Conservation (phyloP, 2,797 vertebrate genomes). For the Macropus fuliginosus region DNA sequence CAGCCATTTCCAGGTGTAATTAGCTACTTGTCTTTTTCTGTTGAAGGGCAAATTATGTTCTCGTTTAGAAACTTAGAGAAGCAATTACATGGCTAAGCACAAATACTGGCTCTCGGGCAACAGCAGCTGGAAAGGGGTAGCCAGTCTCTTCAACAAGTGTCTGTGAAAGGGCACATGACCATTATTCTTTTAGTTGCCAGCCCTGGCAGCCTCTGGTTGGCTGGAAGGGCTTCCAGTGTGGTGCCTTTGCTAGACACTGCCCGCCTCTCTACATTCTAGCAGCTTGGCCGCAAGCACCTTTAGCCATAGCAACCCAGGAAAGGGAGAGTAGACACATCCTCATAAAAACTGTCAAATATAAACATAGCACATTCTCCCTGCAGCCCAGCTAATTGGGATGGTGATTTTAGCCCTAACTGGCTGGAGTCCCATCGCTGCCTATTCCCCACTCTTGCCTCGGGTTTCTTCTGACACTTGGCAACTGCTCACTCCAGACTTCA, state of each 20-base stretch:
- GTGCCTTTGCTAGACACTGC: background rate
- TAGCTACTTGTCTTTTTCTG: conserved; percentile 39
- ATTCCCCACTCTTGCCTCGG: background rate
- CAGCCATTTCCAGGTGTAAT: conserved; percentile 36
- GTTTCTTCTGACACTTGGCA: conserved; percentile 1
- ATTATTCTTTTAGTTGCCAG: background rate
- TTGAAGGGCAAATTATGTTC: conserved; percentile 20
- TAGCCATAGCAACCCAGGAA: background rate
- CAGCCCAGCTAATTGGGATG: background rate
- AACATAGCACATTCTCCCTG: background rate
- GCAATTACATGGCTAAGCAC: background rate
- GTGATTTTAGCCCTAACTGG: background rate
- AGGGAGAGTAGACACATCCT: background rate
- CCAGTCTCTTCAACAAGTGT: background rate
- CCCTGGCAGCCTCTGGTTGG: background rate
- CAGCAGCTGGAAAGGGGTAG: background rate
- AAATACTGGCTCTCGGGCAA: background rate
- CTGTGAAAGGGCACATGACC: background rate
- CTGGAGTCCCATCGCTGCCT: background rate
- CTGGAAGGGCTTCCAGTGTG: background rate
- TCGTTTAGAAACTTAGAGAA: conserved; percentile 22
- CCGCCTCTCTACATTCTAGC: background rate
- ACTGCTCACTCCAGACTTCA: background rate
- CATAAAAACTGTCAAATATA: background rate
- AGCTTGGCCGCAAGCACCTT: background rate